Base-by-base conservation (phyloP, 2,113 vertebrate genomes). In the Oreochromis aureus region DNA sequence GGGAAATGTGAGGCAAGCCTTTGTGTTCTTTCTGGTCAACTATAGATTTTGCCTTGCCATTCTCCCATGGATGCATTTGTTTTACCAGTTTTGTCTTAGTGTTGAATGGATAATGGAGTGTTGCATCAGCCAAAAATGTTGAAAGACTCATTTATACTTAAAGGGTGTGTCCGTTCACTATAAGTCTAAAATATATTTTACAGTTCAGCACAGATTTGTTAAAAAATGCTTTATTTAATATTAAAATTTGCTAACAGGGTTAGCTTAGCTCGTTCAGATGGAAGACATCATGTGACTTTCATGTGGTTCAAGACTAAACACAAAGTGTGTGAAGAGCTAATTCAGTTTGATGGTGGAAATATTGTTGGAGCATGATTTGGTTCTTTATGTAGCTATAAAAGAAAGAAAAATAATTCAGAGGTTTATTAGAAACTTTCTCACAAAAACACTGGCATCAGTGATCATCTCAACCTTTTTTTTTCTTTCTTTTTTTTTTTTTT, bases 1-100 rank as follows among this genome's bases (percentile, higher is more conserved):
- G 0, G 0, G 32, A 66, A 66, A 66, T 66, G 6, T 66, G 18
- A 39, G 1, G 18, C 61, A 36, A 66, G 10, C 18, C 61, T 66
- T 36, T n/a, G 61, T 66, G 61, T 66, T 66, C 18, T n/a, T 2
- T 66, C 32, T 66, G 32, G 18, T 7, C 18, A 55, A 12, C 54
- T 55, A 36, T 36, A 63, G 59, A n/a, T 12, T 66, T n/a, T 66
- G 10, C 10, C 18, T 36, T 66, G 0, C 32, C 32, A 36, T 66
- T 1, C 10, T n/a, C 32, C 18, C 59, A 63, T 34, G 16, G 30
- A 34, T 63, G 16, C 30, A 19, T 61, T 55, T 46, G 32, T 58
- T 58, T 32, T 4, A 34, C 58, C 59, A 63, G 59, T 12, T 63
- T 63, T 63, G 59, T 63, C 1, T 12, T 63, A 1, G 59, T 63